Evolutionary conservation across 2,888 invertebrate species (phyloP).

Genomic region (Cheilosia soror): DNA sequence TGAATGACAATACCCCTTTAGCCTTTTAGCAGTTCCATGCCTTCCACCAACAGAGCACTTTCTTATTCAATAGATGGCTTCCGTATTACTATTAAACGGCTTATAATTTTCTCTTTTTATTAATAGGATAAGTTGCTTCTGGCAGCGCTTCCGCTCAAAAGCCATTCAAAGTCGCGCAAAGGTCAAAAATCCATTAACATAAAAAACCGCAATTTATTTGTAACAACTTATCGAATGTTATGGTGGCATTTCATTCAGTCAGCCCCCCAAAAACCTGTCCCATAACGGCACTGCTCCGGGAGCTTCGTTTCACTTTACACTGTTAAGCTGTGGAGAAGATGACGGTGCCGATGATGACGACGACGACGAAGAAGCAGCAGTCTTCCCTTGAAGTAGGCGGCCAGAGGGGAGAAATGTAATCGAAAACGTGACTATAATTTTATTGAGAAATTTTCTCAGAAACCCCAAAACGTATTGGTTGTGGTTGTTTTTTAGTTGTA

Average conservation of each 20-base stretch:
- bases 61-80: background rate
- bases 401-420: constrained; percentile 58
- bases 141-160: constrained; percentile 20
- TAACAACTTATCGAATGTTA: constrained; percentile 73
- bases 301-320: constrained; percentile 48
- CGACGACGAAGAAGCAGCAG: constrained; percentile 42
- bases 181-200: constrained; percentile 74
- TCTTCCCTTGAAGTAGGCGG: constrained; percentile 16
- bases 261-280: constrained; percentile 8
- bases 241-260: constrained; percentile 30
- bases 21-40: no score
- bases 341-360: constrained; percentile 5
- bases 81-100: background rate
- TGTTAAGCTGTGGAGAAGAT: constrained; percentile 35
- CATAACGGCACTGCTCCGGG: constrained; percentile 36
- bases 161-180: constrained; percentile 69
- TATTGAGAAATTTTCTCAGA: constrained; percentile 68
- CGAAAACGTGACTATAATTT: constrained; percentile 76
- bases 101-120: constrained; percentile 3
- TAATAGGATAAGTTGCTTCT: background rate
- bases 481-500: constrained; percentile 41
- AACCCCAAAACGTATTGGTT: constrained; percentile 68
- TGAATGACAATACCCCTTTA: no score
- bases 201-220: constrained; percentile 72
- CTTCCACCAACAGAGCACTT: no score